Evolutionary conservation across 2,113 vertebrate species (phyloP).

Genomic region (Oryzias celebensis): DNA sequence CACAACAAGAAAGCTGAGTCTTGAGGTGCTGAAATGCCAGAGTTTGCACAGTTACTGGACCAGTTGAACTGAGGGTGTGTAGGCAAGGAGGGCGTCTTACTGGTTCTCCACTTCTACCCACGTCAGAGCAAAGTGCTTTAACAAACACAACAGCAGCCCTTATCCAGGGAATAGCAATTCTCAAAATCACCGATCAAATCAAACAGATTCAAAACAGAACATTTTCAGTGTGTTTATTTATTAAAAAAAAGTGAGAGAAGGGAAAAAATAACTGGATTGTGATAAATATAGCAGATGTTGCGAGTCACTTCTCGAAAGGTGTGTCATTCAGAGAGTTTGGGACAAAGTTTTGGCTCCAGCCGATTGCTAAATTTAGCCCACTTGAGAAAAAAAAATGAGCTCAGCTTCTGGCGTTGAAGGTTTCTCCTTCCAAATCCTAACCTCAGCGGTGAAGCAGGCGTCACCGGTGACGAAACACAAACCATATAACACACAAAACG

Average conservation of each 20-base stretch:
- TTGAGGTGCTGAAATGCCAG: conserved; percentile 44
- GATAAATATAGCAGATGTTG: conserved; percentile 70
- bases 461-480: conserved; percentile 73
- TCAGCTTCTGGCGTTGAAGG: conserved; percentile 56
- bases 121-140: conserved; percentile 61
- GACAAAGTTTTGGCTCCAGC: conserved; percentile 47
- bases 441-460: conserved; percentile 60
- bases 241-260: conserved; percentile 13
- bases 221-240: conserved; percentile 22
- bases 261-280: conserved; percentile 47
- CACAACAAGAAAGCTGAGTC: conserved; percentile 35
- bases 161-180: conserved; percentile 47
- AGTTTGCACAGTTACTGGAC: conserved; percentile 42
- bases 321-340: conserved; percentile 69
- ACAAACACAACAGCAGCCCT: conserved; percentile 50
- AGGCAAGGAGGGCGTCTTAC: conserved; percentile 47
- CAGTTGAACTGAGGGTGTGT: conserved; percentile 48
- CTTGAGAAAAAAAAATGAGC: conserved; percentile 71
- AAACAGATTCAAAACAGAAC: conserved; percentile 55
- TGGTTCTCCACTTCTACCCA: conserved; percentile 47
- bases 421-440: conserved; percentile 59
- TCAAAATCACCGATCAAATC: conserved; percentile 50
- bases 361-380: conserved; percentile 70
- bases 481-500: conserved; percentile 70
- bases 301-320: conserved; percentile 69